Conservation (phyloP, 1,140 invertebrate species). For the Panulirus ornatus region DNA sequence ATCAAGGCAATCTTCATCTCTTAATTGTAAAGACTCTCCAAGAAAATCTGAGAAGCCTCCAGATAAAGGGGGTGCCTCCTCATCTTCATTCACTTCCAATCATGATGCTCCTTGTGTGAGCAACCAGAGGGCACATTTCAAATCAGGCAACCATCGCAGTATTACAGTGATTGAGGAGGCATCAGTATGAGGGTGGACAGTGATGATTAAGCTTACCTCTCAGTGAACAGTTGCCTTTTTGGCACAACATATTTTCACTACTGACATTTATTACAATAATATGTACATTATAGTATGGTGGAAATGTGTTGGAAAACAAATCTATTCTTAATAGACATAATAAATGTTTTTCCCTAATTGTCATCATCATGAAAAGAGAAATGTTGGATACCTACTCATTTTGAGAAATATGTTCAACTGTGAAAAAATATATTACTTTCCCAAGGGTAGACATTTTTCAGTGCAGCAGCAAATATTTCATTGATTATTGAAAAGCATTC, state of each 20-base stretch:
- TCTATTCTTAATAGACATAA: background rate
- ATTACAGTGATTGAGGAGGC: constrained; percentile 57
- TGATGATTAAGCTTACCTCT: background rate
- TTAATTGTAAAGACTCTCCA: constrained; percentile 39
- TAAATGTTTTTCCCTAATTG: background rate
- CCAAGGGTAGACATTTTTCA: too few relatives aligned
- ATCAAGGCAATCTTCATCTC: constrained; percentile 18
- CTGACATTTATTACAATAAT: constrained; percentile 8
- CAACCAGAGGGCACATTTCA: constrained; percentile 10
- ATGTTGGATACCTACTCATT: too few relatives aligned
- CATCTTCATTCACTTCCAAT: background rate
- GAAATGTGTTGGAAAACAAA: background rate
- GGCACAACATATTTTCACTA: background rate
- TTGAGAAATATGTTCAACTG: too few relatives aligned
- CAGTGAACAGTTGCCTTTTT: constrained; percentile 1
- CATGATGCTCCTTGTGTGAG: background rate
- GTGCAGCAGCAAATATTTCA: too few relatives aligned
- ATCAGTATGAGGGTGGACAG: constrained; percentile 21
- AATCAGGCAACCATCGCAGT: constrained; percentile 40
- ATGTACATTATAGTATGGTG: background rate
- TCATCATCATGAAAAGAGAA: too few relatives aligned
- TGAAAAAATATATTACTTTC: too few relatives aligned
- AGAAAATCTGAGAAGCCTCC: constrained; percentile 21
- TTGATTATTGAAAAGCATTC: too few relatives aligned
- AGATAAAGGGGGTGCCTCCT: constrained; percentile 11